Evolutionary conservation across 2,797 vertebrate species (phyloP), one percentile per base, ranked within the genome.

Genomic region (Harpagifer antarcticus): DNA sequence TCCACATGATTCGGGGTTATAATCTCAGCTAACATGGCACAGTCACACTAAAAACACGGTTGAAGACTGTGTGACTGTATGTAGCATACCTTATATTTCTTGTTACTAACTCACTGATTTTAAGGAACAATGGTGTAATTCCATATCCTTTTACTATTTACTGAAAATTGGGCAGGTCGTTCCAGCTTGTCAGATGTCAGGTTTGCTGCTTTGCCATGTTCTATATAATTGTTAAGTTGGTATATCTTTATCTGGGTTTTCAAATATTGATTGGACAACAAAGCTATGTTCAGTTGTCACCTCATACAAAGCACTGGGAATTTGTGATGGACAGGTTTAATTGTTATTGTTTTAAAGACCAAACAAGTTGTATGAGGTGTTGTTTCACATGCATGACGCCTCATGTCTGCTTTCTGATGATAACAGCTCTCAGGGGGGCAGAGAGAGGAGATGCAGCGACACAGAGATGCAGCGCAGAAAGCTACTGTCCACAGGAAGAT

Each of bases 361-460:
- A 5, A 16, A 65, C 59, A 33, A 54, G 16, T 8, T 0, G 8
- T 37, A 44, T 16, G 9, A 23, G 31, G 5, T 33, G 50, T 58
- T 77, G 2, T 55, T 52, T 11, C 31, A 19, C 19, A 2, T 54
- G 1, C 3, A 3, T 54, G 56, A 69, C 31, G 27, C 50, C 19
- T 17, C 3, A 5, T 82, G 60, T 72, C 20, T 90, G 50, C 11
- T 82, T 27, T 79, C 17, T 75, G 16, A 60, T 86, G 48, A 71
- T 84, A 65, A 86, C 74, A 95, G 95, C 86, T 95, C 12, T 91
- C 91, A 9, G 79, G 17, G 44, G 75, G 88, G 54, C 87, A 82
- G 78, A 90, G 88, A 65, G 84, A 84, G 48, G 88, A 95, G 86
- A 94, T 95, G 93, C 85, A 60, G 80, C 68, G 14, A 44, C 76